A percentile compares a stretch with the other conserved stretches of the same genome.
phyloP scores from a whole-genome alignment of 1,140 invertebrate species.

The Battus philenor region DNA sequence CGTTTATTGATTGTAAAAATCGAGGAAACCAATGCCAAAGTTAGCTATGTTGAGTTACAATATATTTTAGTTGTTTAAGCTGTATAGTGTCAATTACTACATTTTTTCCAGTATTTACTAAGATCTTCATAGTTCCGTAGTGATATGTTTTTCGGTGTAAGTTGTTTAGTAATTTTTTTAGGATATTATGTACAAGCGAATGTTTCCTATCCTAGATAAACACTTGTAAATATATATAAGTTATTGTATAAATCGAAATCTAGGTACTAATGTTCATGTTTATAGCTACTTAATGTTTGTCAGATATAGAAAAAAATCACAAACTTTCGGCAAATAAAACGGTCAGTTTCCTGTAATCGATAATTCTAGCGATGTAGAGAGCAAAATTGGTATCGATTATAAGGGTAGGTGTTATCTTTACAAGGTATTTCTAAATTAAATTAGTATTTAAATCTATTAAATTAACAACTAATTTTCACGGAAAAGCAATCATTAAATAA shows the following conservation, averaged over 20 bases:
- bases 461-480: conserved; percentile 45
- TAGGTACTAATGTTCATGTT: conserved; percentile 70
- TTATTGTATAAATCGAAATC: conserved; percentile 66
- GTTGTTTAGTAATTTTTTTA: conserved; percentile 67
- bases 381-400: conserved; percentile 58
- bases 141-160: conserved; percentile 48
- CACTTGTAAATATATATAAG: conserved; percentile 60
- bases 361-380: conserved; percentile 60
- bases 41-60: conserved; percentile 71
- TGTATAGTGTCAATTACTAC: conserved; percentile 74
- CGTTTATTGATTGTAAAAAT: conserved; percentile 64
- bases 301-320: conserved; percentile 41
- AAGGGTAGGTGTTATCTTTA: conserved; percentile 58
- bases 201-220: conserved; percentile 72
- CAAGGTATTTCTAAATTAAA: conserved; percentile 59
- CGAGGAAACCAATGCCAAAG: conserved; percentile 73
- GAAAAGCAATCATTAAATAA: conserved; percentile 40
- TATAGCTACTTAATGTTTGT: conserved; percentile 49
- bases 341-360: conserved; percentile 72
- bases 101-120: conserved; percentile 69
- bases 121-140: conserved; percentile 67
- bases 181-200: conserved; percentile 63
- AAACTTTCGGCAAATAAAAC: conserved; percentile 47
- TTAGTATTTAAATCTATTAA: conserved; percentile 67
- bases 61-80: conserved; percentile 61